phyloP scores from a whole-genome alignment of 1,140 invertebrate species.

The Galendromus occidentalis region DNA sequence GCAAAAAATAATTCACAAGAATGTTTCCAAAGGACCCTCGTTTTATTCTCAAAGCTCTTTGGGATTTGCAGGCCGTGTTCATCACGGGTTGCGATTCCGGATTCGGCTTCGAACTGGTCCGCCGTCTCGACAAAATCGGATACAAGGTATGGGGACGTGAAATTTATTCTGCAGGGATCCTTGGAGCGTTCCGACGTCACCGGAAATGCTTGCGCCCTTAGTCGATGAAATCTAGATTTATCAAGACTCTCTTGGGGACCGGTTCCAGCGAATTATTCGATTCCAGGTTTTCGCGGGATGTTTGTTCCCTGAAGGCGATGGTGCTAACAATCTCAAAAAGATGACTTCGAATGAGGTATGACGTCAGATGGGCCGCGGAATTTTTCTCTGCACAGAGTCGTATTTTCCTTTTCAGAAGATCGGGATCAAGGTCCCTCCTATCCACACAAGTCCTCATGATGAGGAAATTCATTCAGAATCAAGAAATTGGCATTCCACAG shows the following conservation, averaged over 20 bases:
- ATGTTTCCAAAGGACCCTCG: no score
- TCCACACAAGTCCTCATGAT: neutral
- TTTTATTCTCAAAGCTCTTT: no score
- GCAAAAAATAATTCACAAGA: no score
- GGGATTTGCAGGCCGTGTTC: conserved; percentile 15
- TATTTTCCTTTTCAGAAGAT: neutral
- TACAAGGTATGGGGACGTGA: conserved; percentile 16
- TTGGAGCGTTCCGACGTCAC: no score
- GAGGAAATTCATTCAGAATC: neutral
- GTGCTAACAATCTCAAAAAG: conserved; percentile 21
- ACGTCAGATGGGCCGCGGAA: neutral
- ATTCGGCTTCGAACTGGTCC: conserved; percentile 30
- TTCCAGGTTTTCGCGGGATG: conserved; percentile 33
- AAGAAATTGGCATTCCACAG: neutral
- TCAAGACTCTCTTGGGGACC: no score
- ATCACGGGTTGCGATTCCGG: conserved; percentile 32
- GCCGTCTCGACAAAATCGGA: conserved; percentile 27
- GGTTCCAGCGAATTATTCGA: no score
- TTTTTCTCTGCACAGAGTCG: neutral
- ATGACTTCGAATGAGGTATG: conserved; percentile 18
- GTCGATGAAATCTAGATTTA: no score
- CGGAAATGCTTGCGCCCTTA: no score
- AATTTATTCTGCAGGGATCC: no score
- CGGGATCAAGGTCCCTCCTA: neutral
- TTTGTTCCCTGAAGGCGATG: conserved; percentile 26